Conservation (phyloP, 2,113 vertebrate genomes). For the Arvicanthis niloticus region DNA sequence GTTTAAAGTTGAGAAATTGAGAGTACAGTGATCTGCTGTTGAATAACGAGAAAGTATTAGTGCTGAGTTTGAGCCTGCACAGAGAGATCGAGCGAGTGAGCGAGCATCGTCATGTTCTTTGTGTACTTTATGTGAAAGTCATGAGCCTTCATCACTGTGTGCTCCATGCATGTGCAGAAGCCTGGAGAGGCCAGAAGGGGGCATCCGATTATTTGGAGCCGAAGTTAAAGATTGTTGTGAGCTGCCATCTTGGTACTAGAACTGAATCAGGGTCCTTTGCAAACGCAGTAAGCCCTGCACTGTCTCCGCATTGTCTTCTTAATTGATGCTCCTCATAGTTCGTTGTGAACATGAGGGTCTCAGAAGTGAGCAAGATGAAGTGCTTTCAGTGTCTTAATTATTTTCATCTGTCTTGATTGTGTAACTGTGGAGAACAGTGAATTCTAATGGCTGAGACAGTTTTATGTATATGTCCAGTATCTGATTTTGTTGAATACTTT, state of each 20-base stretch:
- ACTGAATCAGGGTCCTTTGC: background rate
- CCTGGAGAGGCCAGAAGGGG: background rate
- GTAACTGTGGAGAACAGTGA: background rate
- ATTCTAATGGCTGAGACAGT: background rate
- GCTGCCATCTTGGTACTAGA: background rate
- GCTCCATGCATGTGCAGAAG: background rate
- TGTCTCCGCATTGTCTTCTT: fast-evolving
- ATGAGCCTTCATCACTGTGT: too few species aligned
- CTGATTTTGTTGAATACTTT: background rate
- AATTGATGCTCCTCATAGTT: background rate
- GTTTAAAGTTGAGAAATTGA: background rate
- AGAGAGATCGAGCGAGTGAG: too few species aligned
- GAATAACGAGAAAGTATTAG: background rate
- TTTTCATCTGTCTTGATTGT: background rate
- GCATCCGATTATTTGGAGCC: background rate
- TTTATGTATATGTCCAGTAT: background rate
- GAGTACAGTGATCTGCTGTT: background rate
- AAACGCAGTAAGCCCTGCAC: background rate
- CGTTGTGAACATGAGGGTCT: background rate
- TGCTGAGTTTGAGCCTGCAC: background rate
- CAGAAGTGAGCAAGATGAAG: background rate
- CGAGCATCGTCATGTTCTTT: fast-evolving
- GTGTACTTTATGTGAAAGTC: background rate
- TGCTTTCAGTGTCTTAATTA: background rate
- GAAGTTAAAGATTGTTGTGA: background rate